Percentiles rank a stretch among this genome's conserved stretches.
phyloP scores from a whole-genome alignment of 2,888 invertebrate genomes.

The Mycogona germanica region DNA sequence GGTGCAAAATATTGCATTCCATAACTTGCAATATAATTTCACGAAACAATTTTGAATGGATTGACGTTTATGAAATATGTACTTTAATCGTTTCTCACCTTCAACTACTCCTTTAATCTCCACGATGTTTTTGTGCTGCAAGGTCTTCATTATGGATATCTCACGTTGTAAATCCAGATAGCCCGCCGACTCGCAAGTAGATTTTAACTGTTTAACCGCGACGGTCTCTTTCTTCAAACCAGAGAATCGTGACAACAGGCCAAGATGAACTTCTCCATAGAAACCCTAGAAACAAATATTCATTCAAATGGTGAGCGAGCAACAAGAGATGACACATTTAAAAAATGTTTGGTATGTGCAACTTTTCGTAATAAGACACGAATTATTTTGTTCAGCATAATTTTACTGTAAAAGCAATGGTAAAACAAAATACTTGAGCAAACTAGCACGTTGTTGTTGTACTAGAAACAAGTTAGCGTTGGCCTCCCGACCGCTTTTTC shows the following conservation, averaged over 20 bases:
- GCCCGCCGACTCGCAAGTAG: conserved; percentile 15
- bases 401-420: too few species aligned
- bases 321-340: too few species aligned
- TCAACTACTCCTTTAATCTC: conserved; percentile 69
- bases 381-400: too few species aligned
- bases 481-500: too few species aligned
- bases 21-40: too few species aligned
- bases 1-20: neutral
- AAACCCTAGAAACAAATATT: conserved; percentile 49
- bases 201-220: conserved; percentile 50
- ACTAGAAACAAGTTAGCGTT: too few species aligned
- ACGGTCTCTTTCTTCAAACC: conserved; percentile 44
- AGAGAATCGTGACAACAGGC: conserved; percentile 36
- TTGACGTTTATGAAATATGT: too few species aligned
- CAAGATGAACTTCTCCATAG: conserved; percentile 74
- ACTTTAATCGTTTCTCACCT: conserved; percentile 19
- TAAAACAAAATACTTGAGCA: too few species aligned
- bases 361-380: too few species aligned
- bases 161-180: conserved; percentile 65
- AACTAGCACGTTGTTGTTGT: too few species aligned
- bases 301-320: too few species aligned
- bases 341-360: too few species aligned
- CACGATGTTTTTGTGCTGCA: conserved; percentile 78
- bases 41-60: neutral
- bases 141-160: conserved; percentile 71